A percentile compares a stretch with the other conserved stretches of the same genome.
Evolutionary conservation across 2,888 invertebrate genomes (phyloP).

Genomic region (Sarcophaga subvicina): DNA sequence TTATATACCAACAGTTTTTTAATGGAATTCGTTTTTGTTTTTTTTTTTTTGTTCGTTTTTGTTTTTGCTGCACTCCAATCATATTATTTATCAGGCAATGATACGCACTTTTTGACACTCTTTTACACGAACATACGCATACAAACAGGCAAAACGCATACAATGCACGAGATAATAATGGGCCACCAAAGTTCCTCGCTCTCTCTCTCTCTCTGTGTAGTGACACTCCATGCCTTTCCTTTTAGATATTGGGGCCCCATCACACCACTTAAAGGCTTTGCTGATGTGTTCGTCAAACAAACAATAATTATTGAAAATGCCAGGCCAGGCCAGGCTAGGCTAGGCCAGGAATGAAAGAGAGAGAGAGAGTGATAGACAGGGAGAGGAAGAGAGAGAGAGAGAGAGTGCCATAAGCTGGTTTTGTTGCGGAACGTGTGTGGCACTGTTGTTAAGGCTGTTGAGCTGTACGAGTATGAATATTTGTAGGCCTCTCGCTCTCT

Average conservation of each 20-base stretch:
- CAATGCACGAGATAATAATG: neutral
- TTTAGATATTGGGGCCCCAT: no score
- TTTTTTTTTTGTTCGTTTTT: conserved; percentile 29
- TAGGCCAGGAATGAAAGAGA: no score
- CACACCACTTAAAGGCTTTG: neutral
- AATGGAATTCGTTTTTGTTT: conserved; percentile 6
- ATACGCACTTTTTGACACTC: conserved; percentile 69
- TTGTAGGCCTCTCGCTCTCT: no score
- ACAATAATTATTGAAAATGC: conserved; percentile 60
- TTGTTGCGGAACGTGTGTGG: conserved; percentile 24
- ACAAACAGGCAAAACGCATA: neutral
- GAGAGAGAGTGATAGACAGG: no score
- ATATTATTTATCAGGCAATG: conserved; percentile 65
- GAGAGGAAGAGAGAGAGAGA: conserved; percentile 1
- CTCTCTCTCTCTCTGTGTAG: no score
- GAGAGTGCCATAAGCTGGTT: conserved; percentile 57
- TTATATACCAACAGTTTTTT: conserved; percentile 23
- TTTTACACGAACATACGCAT: conserved; percentile 18
- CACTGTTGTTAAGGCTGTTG: no score
- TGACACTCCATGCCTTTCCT: no score
- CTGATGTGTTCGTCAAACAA: conserved; percentile 52
- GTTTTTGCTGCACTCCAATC: conserved; percentile 23
- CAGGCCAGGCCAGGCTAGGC: conserved; percentile 15
- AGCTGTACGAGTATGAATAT: no score
- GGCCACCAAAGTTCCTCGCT: conserved; percentile 42